Percentiles rank a stretch among this genome's conserved stretches.
Conservation (phyloP, 2,113 vertebrate genomes). For the Pachycephala philippinensis region DNA sequence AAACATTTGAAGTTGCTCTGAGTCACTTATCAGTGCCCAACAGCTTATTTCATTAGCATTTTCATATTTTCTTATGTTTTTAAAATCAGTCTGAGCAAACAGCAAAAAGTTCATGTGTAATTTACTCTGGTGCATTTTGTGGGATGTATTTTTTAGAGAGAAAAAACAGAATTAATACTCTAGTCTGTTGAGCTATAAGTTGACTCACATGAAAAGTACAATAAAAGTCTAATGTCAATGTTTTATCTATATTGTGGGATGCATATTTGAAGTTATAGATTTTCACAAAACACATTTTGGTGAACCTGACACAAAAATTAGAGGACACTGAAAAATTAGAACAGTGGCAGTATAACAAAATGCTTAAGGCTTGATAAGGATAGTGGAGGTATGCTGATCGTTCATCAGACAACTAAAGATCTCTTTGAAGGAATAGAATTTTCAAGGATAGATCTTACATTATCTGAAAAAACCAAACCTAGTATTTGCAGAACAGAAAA, state of each 20-base stretch:
- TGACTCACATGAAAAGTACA: neutral
- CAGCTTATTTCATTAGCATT: constrained; percentile 69
- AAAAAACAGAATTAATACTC: neutral
- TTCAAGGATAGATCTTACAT: neutral
- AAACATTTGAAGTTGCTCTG: constrained; percentile 50
- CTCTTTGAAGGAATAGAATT: neutral
- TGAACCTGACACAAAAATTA: neutral
- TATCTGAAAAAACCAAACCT: neutral
- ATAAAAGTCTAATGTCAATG: neutral
- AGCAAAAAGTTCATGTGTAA: neutral
- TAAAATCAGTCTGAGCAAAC: constrained; percentile 23
- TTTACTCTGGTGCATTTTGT: neutral
- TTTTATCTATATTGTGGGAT: neutral
- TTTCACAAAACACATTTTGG: neutral
- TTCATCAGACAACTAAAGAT: neutral
- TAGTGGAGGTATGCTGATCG: neutral
- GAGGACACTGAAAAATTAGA: neutral
- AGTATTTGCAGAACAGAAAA: neutral
- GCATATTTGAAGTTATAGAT: neutral
- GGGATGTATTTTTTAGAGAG: neutral
- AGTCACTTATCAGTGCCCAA: constrained; percentile 56
- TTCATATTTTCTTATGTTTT: constrained; percentile 35
- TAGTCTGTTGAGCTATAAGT: neutral
- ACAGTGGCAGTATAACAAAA: neutral
- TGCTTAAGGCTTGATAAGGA: neutral